Conservation (phyloP, 2,888 invertebrate species). For the Cataglyphis rosenhaueri region DNA sequence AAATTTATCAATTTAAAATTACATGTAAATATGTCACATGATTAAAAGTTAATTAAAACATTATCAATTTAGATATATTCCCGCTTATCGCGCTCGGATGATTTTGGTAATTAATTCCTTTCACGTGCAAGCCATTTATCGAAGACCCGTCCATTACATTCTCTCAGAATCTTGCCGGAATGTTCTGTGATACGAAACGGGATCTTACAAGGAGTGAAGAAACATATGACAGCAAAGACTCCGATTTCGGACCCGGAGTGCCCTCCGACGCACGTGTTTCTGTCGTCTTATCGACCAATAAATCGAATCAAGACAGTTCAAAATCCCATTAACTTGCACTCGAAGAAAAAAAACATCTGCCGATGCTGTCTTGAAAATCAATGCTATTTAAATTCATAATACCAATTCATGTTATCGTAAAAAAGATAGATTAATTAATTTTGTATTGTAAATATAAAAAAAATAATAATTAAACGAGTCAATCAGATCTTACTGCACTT, state of each 20-base stretch:
- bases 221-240: conserved; percentile 59
- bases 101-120: conserved; percentile 8
- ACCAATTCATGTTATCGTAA: not conserved
- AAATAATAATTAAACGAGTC: not conserved
- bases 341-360: conserved; percentile 76
- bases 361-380: conserved; percentile 39
- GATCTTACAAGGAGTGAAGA: conserved; percentile 46
- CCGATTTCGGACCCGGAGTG: conserved; percentile 66
- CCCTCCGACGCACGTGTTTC: conserved; percentile 71
- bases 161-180: conserved; percentile 15
- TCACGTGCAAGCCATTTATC: conserved; percentile 30
- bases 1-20: not conserved
- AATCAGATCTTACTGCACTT: not conserved
- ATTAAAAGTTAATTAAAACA: not conserved
- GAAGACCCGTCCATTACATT: not conserved
- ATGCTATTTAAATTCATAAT: not conserved
- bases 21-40: not conserved
- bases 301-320: conserved; percentile 67
- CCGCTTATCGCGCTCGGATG: not conserved
- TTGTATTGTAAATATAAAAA: not conserved
- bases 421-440: not conserved
- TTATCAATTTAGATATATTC: conserved; percentile 2
- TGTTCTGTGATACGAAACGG: conserved; percentile 29
- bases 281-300: conserved; percentile 75
- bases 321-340: conserved; percentile 64